Evolutionary conservation across 2,113 vertebrate species (phyloP), one percentile per base, ranked within the genome.

Genomic region (Lampris megalopsis): DNA sequence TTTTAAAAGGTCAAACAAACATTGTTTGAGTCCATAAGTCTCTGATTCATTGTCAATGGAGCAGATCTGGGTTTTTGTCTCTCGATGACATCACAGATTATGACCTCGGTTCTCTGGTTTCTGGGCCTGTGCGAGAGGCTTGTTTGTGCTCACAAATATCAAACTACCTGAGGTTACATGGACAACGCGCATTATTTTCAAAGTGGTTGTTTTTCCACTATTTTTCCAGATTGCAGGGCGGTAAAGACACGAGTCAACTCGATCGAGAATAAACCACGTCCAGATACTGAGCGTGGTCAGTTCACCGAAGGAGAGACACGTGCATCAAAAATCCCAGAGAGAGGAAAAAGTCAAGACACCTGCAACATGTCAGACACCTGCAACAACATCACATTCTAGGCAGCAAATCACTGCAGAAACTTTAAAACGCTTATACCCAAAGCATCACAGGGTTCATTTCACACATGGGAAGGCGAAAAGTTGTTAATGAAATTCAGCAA

Each of bases 401-500:
- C 41, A 47, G 54, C 41, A 68, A 70, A 63, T 42, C 42, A 24
- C 10, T 40, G 40, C 7, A 49, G 52, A 36, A 61, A 60, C 62
- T 58, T 24, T 52, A 40, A 1, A 50, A 45, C 42, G 8, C 1
- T 40, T 13, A n/a, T 62, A 63, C 35, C 4, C 58, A 65, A 84
- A 78, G 75, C 73, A 54, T 9, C 63, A 54, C 43, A 0, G 60
- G 64, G 76, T 78, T 79, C 63, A 62, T 67, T 86, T 67, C 77
- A 81, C 83, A 81, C 79, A 77, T 83, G 85, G 45, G 50, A 58
- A 75, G 63, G 69, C 10, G 47, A 8, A 10, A 75, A 79, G 65
- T 66, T 47, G 74, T 79, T 91, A 93, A 93, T 94, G 91, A 90
- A 88, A 94, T 94, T 93, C 92, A 94, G 82, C 79, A 73, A 79